Evolutionary conservation across 2,888 invertebrate genomes (phyloP).

Genomic region (Bembecia ichneumoniformis): DNA sequence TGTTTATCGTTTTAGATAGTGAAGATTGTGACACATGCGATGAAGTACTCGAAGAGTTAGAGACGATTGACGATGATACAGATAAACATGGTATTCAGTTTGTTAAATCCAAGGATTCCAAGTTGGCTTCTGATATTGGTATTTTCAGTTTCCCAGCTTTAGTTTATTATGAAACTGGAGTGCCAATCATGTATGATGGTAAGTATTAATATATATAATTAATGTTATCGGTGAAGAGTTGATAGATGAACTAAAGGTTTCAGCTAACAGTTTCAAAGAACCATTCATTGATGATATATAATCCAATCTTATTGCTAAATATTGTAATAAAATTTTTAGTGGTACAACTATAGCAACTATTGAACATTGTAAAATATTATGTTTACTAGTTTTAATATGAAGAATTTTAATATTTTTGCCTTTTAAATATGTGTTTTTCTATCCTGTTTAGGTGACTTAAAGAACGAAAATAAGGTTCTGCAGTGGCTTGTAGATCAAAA

Average conservation of each 20-base stretch:
- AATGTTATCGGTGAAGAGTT: not conserved
- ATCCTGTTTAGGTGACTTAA: slow-evolving; percentile 87
- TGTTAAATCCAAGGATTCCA: slow-evolving; percentile 92
- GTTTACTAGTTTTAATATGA: no score
- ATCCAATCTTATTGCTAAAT: no score
- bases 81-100: slow-evolving; percentile 94
- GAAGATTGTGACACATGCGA: slow-evolving; percentile 89
- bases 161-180: slow-evolving; percentile 93
- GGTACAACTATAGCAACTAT: no score
- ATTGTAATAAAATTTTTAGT: no score
- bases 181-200: slow-evolving; percentile 96
- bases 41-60: slow-evolving; percentile 87
- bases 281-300: no score
- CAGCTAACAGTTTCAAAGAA: no score
- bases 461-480: slow-evolving; percentile 94
- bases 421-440: slow-evolving; percentile 15
- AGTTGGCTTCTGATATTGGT: slow-evolving; percentile 90
- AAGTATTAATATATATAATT: slow-evolving; percentile 45
- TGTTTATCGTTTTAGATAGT: slow-evolving; percentile 72
- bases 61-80: slow-evolving; percentile 93
- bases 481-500: slow-evolving; percentile 96
- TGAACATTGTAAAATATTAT: no score
- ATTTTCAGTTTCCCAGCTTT: slow-evolving; percentile 93
- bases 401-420: no score
- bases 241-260: not conserved